Percentiles rank a stretch among this genome's conserved stretches.
Evolutionary conservation across 2,888 invertebrate genomes (phyloP).

Genomic region (Fragum whitleyi): DNA sequence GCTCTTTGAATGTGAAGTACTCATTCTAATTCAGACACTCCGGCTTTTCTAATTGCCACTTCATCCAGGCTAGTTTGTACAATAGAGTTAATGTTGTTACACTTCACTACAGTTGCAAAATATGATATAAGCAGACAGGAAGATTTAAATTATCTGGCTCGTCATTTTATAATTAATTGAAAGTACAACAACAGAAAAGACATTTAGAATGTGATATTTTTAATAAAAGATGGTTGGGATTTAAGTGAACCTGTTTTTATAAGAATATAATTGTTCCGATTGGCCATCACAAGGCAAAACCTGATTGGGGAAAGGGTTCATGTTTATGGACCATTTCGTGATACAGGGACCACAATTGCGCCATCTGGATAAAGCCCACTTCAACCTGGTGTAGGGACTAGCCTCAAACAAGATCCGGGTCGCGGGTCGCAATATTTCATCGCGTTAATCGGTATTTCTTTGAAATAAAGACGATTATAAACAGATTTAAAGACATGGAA

Average conservation of each 20-base stretch:
- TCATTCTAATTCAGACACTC: conserved; percentile 13
- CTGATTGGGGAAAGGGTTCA: neutral
- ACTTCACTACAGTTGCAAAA: neutral
- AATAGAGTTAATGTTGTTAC: conserved; percentile 10
- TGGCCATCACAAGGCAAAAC: neutral
- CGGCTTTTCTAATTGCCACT: conserved; percentile 18
- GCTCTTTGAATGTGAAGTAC: conserved; percentile 19
- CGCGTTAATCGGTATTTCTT: neutral
- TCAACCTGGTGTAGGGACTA: conserved; percentile 29
- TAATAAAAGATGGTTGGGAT: no score
- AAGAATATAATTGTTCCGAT: no score
- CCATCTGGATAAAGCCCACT: conserved; percentile 40
- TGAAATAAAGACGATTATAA: conserved; percentile 1
- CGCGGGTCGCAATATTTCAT: conserved; percentile 24
- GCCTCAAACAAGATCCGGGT: conserved; percentile 19
- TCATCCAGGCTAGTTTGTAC: neutral
- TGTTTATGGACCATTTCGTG: conserved; percentile 18
- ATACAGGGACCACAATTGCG: conserved; percentile 28
- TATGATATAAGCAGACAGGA: neutral
- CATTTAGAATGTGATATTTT: no score
- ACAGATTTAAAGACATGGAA: neutral
- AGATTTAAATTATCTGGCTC: no score
- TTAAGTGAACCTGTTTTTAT: no score
- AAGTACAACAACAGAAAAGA: no score
- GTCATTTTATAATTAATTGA: no score